Base-by-base conservation (phyloP, 2,113 vertebrate species). In the pig (Sus scrofa) region DNA sequence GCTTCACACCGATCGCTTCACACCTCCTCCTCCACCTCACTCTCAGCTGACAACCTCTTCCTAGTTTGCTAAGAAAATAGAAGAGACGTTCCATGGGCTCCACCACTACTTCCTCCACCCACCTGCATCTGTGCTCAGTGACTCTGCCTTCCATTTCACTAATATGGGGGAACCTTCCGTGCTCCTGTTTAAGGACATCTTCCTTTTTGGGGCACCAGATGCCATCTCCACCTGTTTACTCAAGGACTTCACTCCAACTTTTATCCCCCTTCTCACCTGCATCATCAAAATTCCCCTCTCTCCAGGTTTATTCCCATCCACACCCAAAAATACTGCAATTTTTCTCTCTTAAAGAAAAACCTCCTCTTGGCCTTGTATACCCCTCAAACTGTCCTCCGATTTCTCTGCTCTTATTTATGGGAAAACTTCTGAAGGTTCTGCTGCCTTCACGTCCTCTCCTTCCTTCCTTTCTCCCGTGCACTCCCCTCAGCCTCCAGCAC, bases 1-100 rank as follows among this genome's bases (percentile, higher is more conserved):
- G 88, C 90, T 89, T 95, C 87, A 62, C 90, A 86, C 93, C 87
- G n/a, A n/a, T n/a, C n/a, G 88, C 90, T 89, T 95, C 87, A 62
- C 90, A 86, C 93, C 87, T 81, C 95, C 91, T 89, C 96, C 95
- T 79, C 95, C 85, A 87, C 79, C 81, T 75, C 75, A 56, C 91
- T 91, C 86, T 93, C 77, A 78, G 92, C 96, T 88, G 91, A 97
- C 94, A 97, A 73, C 91, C 68, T 96, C 96, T 91, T 93, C 89
- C 52, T 91, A 93, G 86, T 91, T 90, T 34, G 89, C 91, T 93
- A 91, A 94, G 96, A 97, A 97, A 96, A 96, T 94, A 97, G 96
- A 93, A 95, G 92, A 92, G 84, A 87, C 74, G 73, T 50, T 82
- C 75, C 73, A 26, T 12, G 0, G 79, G 95, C 65, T 70, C 34